Conservation (phyloP, 35 echinoderm and acorn worm species). For the Patiria miniata region DNA sequence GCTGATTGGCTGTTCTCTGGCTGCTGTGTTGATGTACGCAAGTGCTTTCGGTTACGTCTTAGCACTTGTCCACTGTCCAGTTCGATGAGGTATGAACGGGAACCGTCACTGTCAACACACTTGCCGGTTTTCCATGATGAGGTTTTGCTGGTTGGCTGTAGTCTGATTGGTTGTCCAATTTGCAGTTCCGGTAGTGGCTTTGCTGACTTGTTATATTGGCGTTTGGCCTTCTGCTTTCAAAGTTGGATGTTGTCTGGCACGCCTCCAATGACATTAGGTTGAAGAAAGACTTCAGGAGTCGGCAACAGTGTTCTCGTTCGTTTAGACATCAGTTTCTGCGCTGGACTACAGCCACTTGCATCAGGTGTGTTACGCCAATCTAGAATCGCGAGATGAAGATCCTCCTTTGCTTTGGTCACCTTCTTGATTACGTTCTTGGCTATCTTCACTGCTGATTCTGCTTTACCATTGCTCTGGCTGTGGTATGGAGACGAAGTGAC, state of each 20-base stretch:
- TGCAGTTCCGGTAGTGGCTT: slow-evolving; percentile 70
- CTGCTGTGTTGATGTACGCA: neutral
- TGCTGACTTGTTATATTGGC: slow-evolving; percentile 64
- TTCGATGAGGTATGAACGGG: slow-evolving; percentile 65
- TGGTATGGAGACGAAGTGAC: slow-evolving; percentile 18
- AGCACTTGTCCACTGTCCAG: slow-evolving; percentile 38
- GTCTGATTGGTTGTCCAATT: slow-evolving; percentile 61
- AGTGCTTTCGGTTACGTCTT: slow-evolving; percentile 49
- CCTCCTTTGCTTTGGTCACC: slow-evolving; percentile 44
- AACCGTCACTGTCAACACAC: slow-evolving; percentile 22
- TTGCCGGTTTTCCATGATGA: slow-evolving; percentile 34
- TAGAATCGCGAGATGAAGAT: slow-evolving; percentile 60
- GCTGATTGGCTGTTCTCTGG: neutral
- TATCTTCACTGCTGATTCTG: slow-evolving; percentile 50
- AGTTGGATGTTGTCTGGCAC: slow-evolving; percentile 64
- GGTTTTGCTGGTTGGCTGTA: slow-evolving; percentile 50
- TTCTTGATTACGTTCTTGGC: slow-evolving; percentile 73
- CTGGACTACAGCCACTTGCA: slow-evolving; percentile 56
- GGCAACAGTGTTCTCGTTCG: slow-evolving; percentile 58
- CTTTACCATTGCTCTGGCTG: slow-evolving; percentile 47
- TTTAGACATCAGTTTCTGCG: slow-evolving; percentile 74
- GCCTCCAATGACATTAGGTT: slow-evolving; percentile 51
- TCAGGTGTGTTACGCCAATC: slow-evolving; percentile 76
- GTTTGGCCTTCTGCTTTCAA: slow-evolving; percentile 62
- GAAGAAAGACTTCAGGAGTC: slow-evolving; percentile 55